Base-by-base conservation (phyloP, 1,140 invertebrate genomes). In the Drosophila cardini region DNA sequence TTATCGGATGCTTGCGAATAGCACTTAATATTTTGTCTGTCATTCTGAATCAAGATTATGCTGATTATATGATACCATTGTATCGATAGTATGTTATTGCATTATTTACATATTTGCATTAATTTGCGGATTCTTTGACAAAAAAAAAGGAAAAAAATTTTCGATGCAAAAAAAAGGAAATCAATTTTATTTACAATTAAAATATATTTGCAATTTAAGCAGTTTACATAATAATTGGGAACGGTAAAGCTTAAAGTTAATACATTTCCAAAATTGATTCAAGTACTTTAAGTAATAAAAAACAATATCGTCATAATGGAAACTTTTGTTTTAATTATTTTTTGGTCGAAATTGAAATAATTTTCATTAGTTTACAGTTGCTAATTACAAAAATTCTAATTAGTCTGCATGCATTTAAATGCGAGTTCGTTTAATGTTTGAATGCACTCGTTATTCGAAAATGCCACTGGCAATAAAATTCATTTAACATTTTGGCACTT, bases 401-500 rank as follows among this genome's bases (percentile, higher is more conserved):
- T 85, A 85, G 74, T 75, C 56, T 50, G 43, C 40, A 40, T 34
- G 67, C 72, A 65, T 76, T 76, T 69, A 38, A 79, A 36, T 40
- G 16, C 10, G 30, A 13, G 21, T 50, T 38, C 13, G 13, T 46
- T 38, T 62, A 42, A 61, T 70, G 38, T 62, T 38, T 46, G 43
- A 61, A 45, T 50, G 48, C 36, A 65, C 48, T 72, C 40, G 56
- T 30, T 42, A 18, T 43, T 30, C 18, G 34, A 34, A 61, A 45
- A 21, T 32, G 56, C 55, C 71, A 60, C 18, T 60, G 43, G 63
- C 63, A 76, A 76, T 82, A 71, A 87, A 79, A 82, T 76, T 63
- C 64, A 83, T 73, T 82, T 70, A 82, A 76, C 79, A 87, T 82
- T 87, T 78, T 72, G 72, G 78, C 63, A 78, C 63, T 86, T 78